A percentile compares a stretch with the other conserved stretches of the same genome.
Conservation (phyloP, 2,797 vertebrate genomes). For the Sardinella longiceps region DNA sequence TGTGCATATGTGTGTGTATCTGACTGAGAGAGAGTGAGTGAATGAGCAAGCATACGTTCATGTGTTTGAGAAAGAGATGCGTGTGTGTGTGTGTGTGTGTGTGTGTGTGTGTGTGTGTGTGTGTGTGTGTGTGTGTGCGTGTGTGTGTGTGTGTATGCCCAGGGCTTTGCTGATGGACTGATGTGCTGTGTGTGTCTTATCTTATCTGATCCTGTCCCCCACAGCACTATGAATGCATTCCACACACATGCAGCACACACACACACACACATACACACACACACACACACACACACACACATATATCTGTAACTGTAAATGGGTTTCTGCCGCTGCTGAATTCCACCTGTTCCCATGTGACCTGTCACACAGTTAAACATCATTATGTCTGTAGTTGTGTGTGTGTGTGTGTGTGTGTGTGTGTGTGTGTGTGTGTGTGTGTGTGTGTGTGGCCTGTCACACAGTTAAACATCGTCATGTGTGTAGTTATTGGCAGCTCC, state of each 20-base stretch:
- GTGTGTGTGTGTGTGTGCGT: neutral
- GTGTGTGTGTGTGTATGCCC: neutral
- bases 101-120: neutral
- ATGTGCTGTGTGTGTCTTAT: neutral
- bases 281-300: too few species aligned
- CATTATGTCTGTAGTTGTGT: too few species aligned
- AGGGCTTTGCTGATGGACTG: neutral
- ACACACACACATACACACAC: too few species aligned
- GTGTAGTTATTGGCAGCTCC: neutral
- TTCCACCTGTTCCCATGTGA: neutral
- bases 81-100: neutral
- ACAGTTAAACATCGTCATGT: too few species aligned
- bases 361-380: neutral
- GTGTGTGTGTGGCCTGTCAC: too few species aligned
- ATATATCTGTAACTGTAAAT: too few species aligned
- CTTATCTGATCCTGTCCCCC: conserved; percentile 16
- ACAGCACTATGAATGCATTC: neutral
- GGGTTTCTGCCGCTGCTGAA: neutral
- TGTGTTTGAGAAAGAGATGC: too few species aligned
- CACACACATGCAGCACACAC: too few species aligned
- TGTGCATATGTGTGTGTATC: neutral
- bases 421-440: too few species aligned
- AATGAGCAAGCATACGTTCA: neutral
- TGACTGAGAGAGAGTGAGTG: too few species aligned
- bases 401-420: too few species aligned